These are phyloP conservation scores for Takifugu rubripes DNA, from an alignment of 2,797 vertebrate genomes.

Conservation along the genomic window DNA sequence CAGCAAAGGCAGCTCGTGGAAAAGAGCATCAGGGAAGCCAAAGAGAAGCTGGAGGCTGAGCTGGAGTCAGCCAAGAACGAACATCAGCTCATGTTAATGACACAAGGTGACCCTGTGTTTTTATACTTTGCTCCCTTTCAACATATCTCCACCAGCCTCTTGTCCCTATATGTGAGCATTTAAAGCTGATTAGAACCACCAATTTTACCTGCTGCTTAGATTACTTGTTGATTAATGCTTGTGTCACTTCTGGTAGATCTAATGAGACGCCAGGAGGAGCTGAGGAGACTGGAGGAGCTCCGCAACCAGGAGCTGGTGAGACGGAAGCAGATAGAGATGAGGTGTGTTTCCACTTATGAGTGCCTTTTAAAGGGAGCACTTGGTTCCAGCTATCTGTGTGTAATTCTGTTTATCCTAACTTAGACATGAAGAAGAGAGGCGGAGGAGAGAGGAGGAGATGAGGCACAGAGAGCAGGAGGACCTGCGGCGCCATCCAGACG, in stretches of 20 bases:
- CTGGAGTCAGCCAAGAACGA: slow-evolving; percentile 97
- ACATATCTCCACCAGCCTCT: no score
- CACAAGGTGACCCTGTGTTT: slow-evolving; percentile 81
- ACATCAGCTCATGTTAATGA: slow-evolving; percentile 98
- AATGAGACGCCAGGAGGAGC: slow-evolving; percentile 94
- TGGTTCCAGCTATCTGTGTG: neutral
- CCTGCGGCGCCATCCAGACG: slow-evolving; percentile 83
- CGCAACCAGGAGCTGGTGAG: slow-evolving; percentile 96
- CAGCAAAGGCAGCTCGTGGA: slow-evolving; percentile 95
- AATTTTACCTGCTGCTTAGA: no score
- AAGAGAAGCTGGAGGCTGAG: slow-evolving; percentile 95
- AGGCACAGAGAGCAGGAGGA: slow-evolving; percentile 92
- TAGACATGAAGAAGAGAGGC: slow-evolving; percentile 94
- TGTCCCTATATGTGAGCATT: no score
- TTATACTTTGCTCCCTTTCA: no score
- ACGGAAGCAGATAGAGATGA: slow-evolving; percentile 93
- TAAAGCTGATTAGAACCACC: no score
- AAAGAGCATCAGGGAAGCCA: slow-evolving; percentile 92
- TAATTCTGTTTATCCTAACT: neutral
- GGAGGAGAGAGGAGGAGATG: slow-evolving; percentile 90
- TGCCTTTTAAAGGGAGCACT: neutral
- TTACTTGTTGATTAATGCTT: neutral
- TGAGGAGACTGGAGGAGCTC: slow-evolving; percentile 93
- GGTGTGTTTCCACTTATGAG: slow-evolving; percentile 64
- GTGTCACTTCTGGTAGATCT: slow-evolving; percentile 77